phyloP scores from a whole-genome alignment of 2,113 vertebrate species.

The Neopipo cinnamomea region DNA sequence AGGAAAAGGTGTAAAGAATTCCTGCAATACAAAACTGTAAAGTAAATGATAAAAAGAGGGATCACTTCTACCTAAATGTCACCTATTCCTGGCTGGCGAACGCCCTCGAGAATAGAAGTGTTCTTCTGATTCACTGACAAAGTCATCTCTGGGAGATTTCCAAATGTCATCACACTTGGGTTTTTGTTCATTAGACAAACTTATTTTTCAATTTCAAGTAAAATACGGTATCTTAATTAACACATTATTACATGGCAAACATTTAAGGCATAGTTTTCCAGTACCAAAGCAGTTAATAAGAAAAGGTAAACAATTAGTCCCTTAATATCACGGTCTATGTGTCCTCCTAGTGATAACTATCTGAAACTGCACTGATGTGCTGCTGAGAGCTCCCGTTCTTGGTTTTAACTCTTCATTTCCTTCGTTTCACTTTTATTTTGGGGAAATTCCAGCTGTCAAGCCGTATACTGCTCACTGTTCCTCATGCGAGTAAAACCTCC shows the following conservation, averaged over 20 bases:
- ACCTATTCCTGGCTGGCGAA: background rate
- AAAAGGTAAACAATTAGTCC: conserved; percentile 3
- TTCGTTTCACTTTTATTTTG: background rate
- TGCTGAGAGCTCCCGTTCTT: background rate
- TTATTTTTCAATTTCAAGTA: background rate
- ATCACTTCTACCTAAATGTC: background rate
- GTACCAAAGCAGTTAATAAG: background rate
- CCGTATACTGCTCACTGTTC: background rate
- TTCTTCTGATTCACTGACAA: background rate
- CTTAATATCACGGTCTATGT: conserved; percentile 53
- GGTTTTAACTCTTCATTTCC: background rate
- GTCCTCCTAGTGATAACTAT: conserved; percentile 66
- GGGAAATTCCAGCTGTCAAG: background rate
- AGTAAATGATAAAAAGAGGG: background rate
- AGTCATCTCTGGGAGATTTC: background rate
- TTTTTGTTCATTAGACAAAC: background rate
- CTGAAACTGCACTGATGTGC: conserved; percentile 35
- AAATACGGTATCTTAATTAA: background rate
- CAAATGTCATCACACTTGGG: background rate
- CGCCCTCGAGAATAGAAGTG: fast-evolving
- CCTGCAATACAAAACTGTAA: background rate
- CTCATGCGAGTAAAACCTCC: background rate
- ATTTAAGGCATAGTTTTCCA: background rate
- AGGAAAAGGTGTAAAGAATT: background rate
- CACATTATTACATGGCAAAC: background rate